Base-by-base conservation (phyloP, 2,797 vertebrate genomes). In the Myripristis jacobus region DNA sequence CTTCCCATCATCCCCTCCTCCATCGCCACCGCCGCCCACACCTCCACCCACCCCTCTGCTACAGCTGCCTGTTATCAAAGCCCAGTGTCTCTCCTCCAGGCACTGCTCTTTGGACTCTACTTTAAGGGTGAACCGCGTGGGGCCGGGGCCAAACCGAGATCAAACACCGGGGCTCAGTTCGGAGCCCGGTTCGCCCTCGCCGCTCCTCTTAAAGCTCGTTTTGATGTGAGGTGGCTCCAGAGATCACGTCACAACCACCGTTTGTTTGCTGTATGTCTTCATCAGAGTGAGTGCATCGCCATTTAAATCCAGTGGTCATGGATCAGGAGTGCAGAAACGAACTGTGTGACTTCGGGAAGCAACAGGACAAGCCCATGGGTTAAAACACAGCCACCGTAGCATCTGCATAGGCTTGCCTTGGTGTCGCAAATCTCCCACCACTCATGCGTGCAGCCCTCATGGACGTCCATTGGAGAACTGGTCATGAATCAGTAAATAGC, bases 11-110 rank as follows among this genome's bases (percentile, higher is more conserved):
- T 83, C 58, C 61, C 55, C 63, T 54, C 58, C 47, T 31, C 65
- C 46, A 2, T 38, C 74, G 7, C 62, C 43, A 19, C 57, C 74
- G 41, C 63, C 71, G 7, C 44, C 66, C 21, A 57, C 9, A 9
- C 12, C 12, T 41, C 41, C 12, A 15, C 13, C 15, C 12, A 5
- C 12, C 74, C 68, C 55, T 36, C 73, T 61, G 67, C 65, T 48
- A 16, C 12, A 4, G 71, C 78, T 53, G 77, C 70, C 73, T 87
- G 80, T 77, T 81, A 87, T 91, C 79, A 84, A 52, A 77, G 80
- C 56, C 57, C 65, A 38, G 59, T 2, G 50, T 70, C 2, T 22
- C 21, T 70, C 87, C 83, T 84, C 61, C 72, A 78, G 84, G 79
- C 82, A 21, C 4, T 7, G 70, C 61, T 87, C 66, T 79, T 68